Percentiles rank a stretch among this genome's conserved stretches.
Conservation (phyloP, 2,888 invertebrate species). For the Plebejus melissa region DNA sequence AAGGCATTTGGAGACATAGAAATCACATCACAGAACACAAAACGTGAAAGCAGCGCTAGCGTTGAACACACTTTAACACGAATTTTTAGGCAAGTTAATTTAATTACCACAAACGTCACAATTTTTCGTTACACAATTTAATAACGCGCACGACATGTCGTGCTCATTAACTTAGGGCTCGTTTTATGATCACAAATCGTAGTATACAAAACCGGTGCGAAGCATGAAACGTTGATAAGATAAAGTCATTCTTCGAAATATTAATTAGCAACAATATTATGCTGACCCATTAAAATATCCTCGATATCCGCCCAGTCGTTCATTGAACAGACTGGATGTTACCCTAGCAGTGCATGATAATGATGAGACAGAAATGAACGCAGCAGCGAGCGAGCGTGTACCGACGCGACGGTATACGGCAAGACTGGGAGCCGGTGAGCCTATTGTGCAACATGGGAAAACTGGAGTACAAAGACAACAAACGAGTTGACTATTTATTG, state of each 20-base stretch:
- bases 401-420: constrained; percentile 18
- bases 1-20: background rate
- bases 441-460: constrained; percentile 72
- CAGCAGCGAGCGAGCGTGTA: background rate
- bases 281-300: constrained; percentile 57
- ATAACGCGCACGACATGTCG: constrained; percentile 43
- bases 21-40: constrained; percentile 20
- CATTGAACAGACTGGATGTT: constrained; percentile 47
- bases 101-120: constrained; percentile 38
- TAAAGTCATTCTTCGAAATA: constrained; percentile 32
- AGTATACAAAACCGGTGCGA: background rate
- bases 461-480: constrained; percentile 60
- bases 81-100: constrained; percentile 15
- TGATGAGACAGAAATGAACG: constrained; percentile 1
- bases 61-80: constrained; percentile 2
- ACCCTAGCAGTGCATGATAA: constrained; percentile 30
- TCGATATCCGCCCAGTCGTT: constrained; percentile 51
- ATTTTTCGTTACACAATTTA: constrained; percentile 38
- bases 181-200: constrained; percentile 8
- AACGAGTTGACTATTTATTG: constrained; percentile 43
- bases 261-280: constrained; percentile 29
- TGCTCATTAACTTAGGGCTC: constrained; percentile 37
- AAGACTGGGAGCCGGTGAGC: constrained; percentile 54
- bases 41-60: background rate
- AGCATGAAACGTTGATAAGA: constrained; percentile 44